Evolutionary conservation across 1,140 invertebrate species (phyloP).

Genomic region (Contarinia nasturtii): DNA sequence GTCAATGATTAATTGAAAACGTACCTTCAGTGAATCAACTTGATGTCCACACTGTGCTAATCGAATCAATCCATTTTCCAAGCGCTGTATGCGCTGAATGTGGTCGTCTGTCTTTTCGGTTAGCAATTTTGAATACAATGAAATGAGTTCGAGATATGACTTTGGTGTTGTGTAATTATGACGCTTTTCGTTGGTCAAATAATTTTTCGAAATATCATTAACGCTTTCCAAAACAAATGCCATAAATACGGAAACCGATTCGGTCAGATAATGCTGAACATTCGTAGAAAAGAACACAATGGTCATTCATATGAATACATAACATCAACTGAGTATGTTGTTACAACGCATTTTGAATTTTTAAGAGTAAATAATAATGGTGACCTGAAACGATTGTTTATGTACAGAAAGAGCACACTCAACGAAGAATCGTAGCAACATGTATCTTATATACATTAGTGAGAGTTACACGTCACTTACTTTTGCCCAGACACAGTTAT

Average conservation of each 20-base stretch:
- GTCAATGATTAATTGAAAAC: too few species aligned
- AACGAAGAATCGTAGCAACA: too few species aligned
- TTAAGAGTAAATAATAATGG: constrained; percentile 5
- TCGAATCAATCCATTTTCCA: constrained; percentile 79
- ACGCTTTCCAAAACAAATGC: constrained; percentile 76
- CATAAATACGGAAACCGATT: constrained; percentile 70
- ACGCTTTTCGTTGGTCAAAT: constrained; percentile 69
- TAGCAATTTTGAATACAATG: constrained; percentile 67
- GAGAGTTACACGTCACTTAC: too few species aligned
- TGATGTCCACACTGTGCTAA: constrained; percentile 63
- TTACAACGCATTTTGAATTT: too few species aligned
- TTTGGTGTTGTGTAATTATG: constrained; percentile 95
- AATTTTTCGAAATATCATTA: constrained; percentile 65
- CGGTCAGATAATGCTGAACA: constrained; percentile 22
- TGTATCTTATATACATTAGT: too few species aligned
- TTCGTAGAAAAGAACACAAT: too few species aligned
- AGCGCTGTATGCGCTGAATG: constrained; percentile 52
- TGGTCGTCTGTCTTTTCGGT: constrained; percentile 57
- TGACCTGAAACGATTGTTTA: too few species aligned
- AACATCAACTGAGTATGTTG: too few species aligned
- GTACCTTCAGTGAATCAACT: constrained; percentile 38
- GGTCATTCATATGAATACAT: too few species aligned
- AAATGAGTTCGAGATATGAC: constrained; percentile 86
- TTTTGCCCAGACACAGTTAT: too few species aligned
- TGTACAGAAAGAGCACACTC: too few species aligned